Evolutionary conservation across 1,140 invertebrate species (phyloP).

Genomic region (Drepana arcuata): DNA sequence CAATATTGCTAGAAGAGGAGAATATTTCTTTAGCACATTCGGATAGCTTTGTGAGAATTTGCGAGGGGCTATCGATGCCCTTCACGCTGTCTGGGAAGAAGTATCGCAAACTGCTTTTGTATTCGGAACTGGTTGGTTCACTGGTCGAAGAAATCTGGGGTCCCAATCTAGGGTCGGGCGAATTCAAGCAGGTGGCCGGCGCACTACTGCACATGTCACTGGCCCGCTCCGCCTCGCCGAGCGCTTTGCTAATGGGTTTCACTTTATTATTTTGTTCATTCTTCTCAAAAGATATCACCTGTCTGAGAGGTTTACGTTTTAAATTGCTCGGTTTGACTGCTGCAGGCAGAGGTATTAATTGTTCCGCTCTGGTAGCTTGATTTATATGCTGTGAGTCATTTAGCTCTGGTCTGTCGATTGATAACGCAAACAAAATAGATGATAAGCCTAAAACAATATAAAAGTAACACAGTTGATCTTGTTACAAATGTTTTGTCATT

Average conservation of each 20-base stretch:
- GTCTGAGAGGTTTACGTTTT: conserved; percentile 57
- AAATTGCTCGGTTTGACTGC: conserved; percentile 52
- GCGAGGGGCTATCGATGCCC: conserved; percentile 56
- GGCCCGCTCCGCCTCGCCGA: conserved; percentile 21
- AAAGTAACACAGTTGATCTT: background rate
- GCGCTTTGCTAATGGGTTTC: conserved; percentile 21
- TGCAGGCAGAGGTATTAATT: conserved; percentile 69
- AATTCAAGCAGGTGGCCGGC: conserved; percentile 76
- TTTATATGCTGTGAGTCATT: conserved; percentile 74
- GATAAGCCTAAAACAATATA: conserved; percentile 78
- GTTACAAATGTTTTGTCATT: no score
- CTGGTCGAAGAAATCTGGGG: conserved; percentile 40
- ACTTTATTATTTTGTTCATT: conserved; percentile 54
- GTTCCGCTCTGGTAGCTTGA: conserved; percentile 65
- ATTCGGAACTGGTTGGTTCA: conserved; percentile 61
- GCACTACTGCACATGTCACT: conserved; percentile 69
- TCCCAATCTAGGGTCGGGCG: conserved; percentile 60
- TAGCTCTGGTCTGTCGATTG: conserved; percentile 87
- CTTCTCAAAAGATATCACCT: conserved; percentile 68
- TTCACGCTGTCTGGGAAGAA: conserved; percentile 65
- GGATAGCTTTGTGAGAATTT: conserved; percentile 61
- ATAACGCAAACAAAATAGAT: conserved; percentile 91
- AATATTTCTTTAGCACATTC: conserved; percentile 70
- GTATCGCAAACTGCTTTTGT: conserved; percentile 45
- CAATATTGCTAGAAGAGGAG: conserved; percentile 56